These are phyloP conservation scores for Cryptus viduatorius DNA, from an alignment of 2,888 invertebrate species.

Conservation along the genomic window DNA sequence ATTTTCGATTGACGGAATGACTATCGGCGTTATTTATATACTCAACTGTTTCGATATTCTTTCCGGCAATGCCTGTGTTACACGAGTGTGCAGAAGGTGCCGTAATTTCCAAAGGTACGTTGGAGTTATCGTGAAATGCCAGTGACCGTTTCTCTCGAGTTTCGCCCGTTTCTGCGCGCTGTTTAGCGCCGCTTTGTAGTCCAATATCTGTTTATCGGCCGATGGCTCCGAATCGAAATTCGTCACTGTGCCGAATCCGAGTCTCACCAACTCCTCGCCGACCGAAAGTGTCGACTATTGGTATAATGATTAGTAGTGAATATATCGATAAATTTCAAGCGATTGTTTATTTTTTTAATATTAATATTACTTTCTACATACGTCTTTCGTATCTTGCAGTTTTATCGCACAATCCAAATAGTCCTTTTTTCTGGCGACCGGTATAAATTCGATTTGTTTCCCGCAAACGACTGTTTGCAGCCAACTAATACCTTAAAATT, in stretches of 20 bases:
- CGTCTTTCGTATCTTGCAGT: constrained; percentile 80
- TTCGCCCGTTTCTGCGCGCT: constrained; percentile 85
- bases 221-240: constrained; percentile 76
- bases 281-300: constrained; percentile 85
- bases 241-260: constrained; percentile 83
- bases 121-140: constrained; percentile 85
- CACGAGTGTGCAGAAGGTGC: constrained; percentile 71
- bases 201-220: constrained; percentile 79
- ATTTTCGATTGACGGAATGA: constrained; percentile 12
- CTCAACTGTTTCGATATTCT: constrained; percentile 54
- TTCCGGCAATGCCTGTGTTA: constrained; percentile 58
- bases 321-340: constrained; percentile 9
- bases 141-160: constrained; percentile 85
- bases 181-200: constrained; percentile 84
- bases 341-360: neutral
- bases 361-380: constrained; percentile 63
- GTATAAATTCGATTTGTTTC: constrained; percentile 85
- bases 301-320: constrained; percentile 7
- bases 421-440: constrained; percentile 84
- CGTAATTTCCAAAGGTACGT: constrained; percentile 80
- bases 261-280: constrained; percentile 86
- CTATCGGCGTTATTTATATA: constrained; percentile 22
- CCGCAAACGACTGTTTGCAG: constrained; percentile 87
- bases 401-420: constrained; percentile 85
- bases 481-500: constrained; percentile 86